phyloP scores from a whole-genome alignment of 1,140 invertebrate genomes.

The Hetaerina americana region DNA sequence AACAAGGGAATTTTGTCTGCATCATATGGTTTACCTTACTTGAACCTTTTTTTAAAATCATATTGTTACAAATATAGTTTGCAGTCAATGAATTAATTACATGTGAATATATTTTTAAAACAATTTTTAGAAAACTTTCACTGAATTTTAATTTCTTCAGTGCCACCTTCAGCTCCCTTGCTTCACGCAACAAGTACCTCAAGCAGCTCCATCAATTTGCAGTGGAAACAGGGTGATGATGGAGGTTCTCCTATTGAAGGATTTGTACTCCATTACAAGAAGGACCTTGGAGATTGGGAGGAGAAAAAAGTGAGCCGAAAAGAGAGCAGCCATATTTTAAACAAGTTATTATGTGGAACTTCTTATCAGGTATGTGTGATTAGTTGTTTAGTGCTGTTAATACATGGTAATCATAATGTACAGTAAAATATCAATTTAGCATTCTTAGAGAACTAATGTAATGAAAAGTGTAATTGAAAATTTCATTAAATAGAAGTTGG shows the following conservation, averaged over 20 bases:
- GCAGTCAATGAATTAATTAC: background rate
- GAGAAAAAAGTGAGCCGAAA: constrained; percentile 32
- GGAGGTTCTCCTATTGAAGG: constrained; percentile 38
- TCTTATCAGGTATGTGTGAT: constrained; percentile 40
- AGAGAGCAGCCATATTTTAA: constrained; percentile 34
- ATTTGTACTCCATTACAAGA: constrained; percentile 39
- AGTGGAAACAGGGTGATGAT: constrained; percentile 39
- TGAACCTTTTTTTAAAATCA: background rate
- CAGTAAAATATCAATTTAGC: too few relatives aligned
- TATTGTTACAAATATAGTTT: background rate
- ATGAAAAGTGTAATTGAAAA: too few relatives aligned
- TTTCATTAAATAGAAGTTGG: too few relatives aligned
- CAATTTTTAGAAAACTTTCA: constrained; percentile 16
- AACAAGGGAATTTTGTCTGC: background rate
- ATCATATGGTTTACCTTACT: background rate
- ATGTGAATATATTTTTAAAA: constrained; percentile 6
- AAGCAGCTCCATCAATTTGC: constrained; percentile 32
- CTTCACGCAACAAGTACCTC: constrained; percentile 33
- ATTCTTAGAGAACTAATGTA: too few relatives aligned
- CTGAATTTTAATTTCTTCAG: constrained; percentile 25
- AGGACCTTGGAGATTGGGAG: constrained; percentile 41
- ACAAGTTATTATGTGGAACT: constrained; percentile 43
- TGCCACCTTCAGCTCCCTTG: constrained; percentile 33
- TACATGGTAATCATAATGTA: too few relatives aligned
- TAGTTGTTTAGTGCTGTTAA: too few relatives aligned